Conservation (phyloP, 2,797 vertebrate species). For the Hemitrygon akajei region DNA sequence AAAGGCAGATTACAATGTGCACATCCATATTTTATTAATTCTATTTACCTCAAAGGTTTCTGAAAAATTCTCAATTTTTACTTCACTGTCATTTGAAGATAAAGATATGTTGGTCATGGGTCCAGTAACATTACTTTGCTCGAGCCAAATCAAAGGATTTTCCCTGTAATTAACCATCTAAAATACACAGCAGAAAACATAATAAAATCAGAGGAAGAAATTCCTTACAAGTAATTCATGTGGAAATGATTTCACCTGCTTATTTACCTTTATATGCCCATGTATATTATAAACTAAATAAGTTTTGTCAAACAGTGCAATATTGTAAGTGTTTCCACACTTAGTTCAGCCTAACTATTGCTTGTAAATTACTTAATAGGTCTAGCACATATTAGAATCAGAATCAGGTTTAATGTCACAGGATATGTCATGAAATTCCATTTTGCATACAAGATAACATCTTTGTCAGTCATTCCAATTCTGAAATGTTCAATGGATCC, state of each 20-base stretch:
- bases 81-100: not conserved
- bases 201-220: not conserved
- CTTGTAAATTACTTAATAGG: not conserved
- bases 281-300: not conserved
- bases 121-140: not conserved
- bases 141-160: not conserved
- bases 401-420: no score
- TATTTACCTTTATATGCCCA: not conserved
- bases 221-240: not conserved
- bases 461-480: not conserved
- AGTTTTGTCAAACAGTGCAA: not conserved
- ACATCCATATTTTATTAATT: not conserved
- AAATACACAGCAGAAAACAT: not conserved
- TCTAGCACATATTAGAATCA: not conserved
- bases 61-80: not conserved
- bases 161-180: conserved; percentile 24
- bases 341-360: not conserved
- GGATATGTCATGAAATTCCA: not conserved
- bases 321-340: not conserved
- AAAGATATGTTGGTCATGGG: not conserved
- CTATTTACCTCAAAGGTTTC: not conserved
- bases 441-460: not conserved
- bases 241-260: not conserved
- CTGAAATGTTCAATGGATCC: not conserved
- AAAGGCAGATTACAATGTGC: not conserved